phyloP scores from a whole-genome alignment of 1,140 invertebrate species.

The Bombus balteatus region DNA sequence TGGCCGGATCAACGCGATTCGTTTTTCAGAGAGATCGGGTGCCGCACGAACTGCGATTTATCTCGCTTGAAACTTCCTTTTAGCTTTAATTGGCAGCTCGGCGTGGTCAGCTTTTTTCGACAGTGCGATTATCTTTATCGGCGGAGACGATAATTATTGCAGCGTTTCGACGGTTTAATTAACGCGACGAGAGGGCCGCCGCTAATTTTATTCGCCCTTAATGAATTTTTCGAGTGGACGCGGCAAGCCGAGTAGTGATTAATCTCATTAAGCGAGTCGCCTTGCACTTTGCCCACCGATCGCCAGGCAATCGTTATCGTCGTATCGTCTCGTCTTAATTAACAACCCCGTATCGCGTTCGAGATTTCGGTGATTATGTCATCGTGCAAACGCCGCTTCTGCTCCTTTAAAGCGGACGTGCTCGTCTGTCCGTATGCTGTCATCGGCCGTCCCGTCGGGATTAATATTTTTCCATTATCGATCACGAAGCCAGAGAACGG shows the following conservation, averaged over 20 bases:
- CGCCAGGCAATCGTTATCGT: slow-evolving; percentile 46
- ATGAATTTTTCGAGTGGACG: slow-evolving; percentile 40
- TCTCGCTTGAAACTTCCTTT: slow-evolving; percentile 14
- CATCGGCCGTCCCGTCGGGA: background rate
- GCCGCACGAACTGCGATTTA: background rate
- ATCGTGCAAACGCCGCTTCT: slow-evolving; percentile 9
- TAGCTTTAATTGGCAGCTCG: background rate
- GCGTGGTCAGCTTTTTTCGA: background rate
- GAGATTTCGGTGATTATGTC: slow-evolving; percentile 42
- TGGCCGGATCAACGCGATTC: background rate
- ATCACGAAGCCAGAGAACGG: background rate
- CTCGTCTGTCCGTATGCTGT: background rate
- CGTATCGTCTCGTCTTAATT: slow-evolving; percentile 51
- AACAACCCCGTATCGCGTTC: slow-evolving; percentile 43
- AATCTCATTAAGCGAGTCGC: slow-evolving; percentile 17
- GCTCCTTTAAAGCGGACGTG: slow-evolving; percentile 33
- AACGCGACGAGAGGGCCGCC: background rate
- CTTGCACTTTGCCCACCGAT: background rate
- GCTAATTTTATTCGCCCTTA: slow-evolving; percentile 27
- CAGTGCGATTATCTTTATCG: slow-evolving; percentile 15
- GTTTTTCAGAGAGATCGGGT: background rate
- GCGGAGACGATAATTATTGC: slow-evolving; percentile 26
- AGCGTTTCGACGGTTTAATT: slow-evolving; percentile 17
- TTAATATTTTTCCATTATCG: background rate
- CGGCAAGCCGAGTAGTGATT: slow-evolving; percentile 26